A percentile compares a stretch with the other conserved stretches of the same genome.
Evolutionary conservation across 2,888 invertebrate species (phyloP).

Genomic region (Phasia obesa): DNA sequence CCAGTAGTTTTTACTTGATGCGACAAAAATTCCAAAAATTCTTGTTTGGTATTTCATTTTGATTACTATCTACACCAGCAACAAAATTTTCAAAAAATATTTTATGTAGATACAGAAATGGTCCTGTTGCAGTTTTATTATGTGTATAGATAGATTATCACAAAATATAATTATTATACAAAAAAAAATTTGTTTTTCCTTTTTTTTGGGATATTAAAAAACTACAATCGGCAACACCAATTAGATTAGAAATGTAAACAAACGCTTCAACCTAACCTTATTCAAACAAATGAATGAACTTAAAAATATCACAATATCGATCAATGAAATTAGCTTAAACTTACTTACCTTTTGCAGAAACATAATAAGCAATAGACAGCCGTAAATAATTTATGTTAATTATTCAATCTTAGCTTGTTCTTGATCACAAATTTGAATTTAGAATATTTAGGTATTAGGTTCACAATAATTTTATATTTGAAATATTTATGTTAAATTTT

Average conservation of each 20-base stretch:
- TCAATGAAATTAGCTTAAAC: constrained; percentile 8
- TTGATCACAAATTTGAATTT: not conserved
- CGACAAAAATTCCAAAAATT: too few relatives aligned
- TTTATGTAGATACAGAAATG: too few relatives aligned
- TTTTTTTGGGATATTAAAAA: constrained; percentile 17
- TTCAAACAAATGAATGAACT: constrained; percentile 10
- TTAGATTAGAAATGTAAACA: constrained; percentile 47
- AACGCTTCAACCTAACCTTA: constrained; percentile 21
- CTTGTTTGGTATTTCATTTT: too few relatives aligned
- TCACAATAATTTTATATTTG: not conserved
- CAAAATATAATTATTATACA: not conserved
- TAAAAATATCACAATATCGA: not conserved
- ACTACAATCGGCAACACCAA: not conserved
- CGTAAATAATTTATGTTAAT: not conserved
- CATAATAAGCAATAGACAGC: not conserved
- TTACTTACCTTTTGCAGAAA: constrained; percentile 23
- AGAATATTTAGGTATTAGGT: not conserved
- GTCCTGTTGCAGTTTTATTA: too few relatives aligned
- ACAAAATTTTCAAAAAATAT: too few relatives aligned
- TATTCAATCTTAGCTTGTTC: not conserved
- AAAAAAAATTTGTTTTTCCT: not conserved
- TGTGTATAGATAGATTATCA: too few relatives aligned
- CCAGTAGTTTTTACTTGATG: too few relatives aligned
- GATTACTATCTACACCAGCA: too few relatives aligned
- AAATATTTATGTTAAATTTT: not conserved